Evolutionary conservation across 1,140 invertebrate genomes (phyloP), one percentile per base, ranked within the genome.

Genomic region (Drosophila pectinifera): DNA sequence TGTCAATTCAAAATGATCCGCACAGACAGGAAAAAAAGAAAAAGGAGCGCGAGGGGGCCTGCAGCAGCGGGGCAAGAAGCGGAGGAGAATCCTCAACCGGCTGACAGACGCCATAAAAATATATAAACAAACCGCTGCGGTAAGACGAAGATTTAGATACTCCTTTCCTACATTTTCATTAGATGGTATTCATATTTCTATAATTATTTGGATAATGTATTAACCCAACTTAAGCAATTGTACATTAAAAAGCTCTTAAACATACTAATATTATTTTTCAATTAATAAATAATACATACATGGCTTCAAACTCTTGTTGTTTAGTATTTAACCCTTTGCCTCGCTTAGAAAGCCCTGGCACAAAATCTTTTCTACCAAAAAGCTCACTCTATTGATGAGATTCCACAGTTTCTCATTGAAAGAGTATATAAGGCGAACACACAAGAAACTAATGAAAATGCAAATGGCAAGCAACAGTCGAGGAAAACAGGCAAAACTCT

Each of bases 1-100:
- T 78, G 80, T 84, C 81, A 84, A 80, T 80, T 84, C 56, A 75
- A 73, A 84, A 79, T 74, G 80, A 78, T 82, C 57, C 41, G 36
- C 70, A 42, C 64, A 42, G 56, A 43, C 67, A 62, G 78, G 36
- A 20, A 42, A 42, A 65, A 65, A 51, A 48, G 26, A 14, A 42
- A 31, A 68, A 16, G n/a, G 7, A n/a, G 34, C 49, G 43, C 36
- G 39, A 73, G 45, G 42, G 56, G 65, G 61, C 6, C 38, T 41
- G 48, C 5, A 6, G 43, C n/a, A 11, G 16, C 7, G 16, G 39
- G 39, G 39, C 55, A 57, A 76, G 59, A 41, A 41, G 55, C 39
- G 38, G 36, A 63, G 74, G 61, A 62, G 78, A 53, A 62, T 59
- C 49, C 53, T 53, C 42, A 39, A 39, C 75, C 75, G 57, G 31